phyloP scores from a whole-genome alignment of 2,888 invertebrate species.

The Drosophila merina region DNA sequence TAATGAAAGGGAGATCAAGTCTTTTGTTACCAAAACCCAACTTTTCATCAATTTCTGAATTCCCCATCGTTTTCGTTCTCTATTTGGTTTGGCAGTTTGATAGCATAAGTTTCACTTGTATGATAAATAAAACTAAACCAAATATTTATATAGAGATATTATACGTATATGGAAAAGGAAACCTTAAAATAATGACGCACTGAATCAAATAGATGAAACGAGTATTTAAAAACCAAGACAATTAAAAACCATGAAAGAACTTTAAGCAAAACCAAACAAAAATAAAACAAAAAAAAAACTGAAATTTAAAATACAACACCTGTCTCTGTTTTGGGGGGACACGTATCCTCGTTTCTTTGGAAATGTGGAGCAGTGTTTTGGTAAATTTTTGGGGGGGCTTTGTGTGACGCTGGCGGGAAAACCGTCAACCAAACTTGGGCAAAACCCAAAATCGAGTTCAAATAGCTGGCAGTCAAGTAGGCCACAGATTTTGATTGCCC shows the following conservation, averaged over 20 bases:
- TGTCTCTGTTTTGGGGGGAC: slow-evolving; percentile 6
- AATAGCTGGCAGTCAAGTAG: slow-evolving; percentile 43
- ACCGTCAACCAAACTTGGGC: slow-evolving; percentile 38
- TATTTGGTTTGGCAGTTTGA: slow-evolving; percentile 34
- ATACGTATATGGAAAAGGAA: slow-evolving; percentile 61
- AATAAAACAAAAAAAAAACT: slow-evolving; percentile 45
- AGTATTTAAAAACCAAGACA: slow-evolving; percentile 75
- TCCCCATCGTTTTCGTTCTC: slow-evolving; percentile 23
- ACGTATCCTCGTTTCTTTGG: neutral
- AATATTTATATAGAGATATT: slow-evolving; percentile 67
- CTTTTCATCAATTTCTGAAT: slow-evolving; percentile 1
- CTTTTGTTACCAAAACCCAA: slow-evolving; percentile 13
- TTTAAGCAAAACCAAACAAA: slow-evolving; percentile 52
- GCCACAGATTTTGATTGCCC: slow-evolving; percentile 54
- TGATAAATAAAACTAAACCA: slow-evolving; percentile 65
- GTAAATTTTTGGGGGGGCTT: neutral
- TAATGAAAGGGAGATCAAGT: slow-evolving; percentile 8
- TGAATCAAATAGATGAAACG: slow-evolving; percentile 83
- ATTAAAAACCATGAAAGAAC: slow-evolving; percentile 69
- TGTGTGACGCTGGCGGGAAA: slow-evolving; percentile 23
- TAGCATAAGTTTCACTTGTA: slow-evolving; percentile 70
- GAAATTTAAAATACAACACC: slow-evolving; percentile 37
- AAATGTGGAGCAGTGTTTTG: neutral
- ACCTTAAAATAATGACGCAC: slow-evolving; percentile 81
- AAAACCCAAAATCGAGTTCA: slow-evolving; percentile 33